These are phyloP conservation scores for Griposia aprilina DNA, from an alignment of 2,888 invertebrate genomes.

Conservation along the genomic window DNA sequence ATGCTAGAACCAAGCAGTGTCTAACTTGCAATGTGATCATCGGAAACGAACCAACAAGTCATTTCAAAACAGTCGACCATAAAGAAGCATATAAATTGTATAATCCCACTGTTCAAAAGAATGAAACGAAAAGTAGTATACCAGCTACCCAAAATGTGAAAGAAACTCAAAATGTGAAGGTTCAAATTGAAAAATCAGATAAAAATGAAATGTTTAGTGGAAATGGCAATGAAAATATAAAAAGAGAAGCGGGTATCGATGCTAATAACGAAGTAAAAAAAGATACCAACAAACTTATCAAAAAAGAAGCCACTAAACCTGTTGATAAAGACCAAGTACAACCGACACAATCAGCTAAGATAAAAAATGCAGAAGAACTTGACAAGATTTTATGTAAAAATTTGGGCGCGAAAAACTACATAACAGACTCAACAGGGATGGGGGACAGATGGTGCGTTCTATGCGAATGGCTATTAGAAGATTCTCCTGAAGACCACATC, in stretches of 20 bases:
- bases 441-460: conserved; percentile 26
- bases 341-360: neutral
- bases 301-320: conserved; percentile 8
- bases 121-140: neutral
- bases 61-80: conserved; percentile 25
- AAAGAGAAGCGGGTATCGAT: conserved; percentile 2
- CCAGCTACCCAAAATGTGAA: neutral
- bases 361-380: conserved; percentile 23
- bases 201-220: neutral
- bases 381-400: conserved; percentile 53
- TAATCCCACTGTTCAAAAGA: neutral
- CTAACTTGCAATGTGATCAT: conserved; percentile 53
- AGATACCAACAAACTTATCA: neutral
- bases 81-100: conserved; percentile 11
- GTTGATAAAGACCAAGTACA: conserved; percentile 24
- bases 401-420: conserved; percentile 33
- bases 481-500: conserved; percentile 16
- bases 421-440: neutral
- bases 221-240: neutral
- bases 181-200: neutral
- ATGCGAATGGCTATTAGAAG: conserved; percentile 29
- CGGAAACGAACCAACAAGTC: conserved; percentile 1
- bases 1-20: conserved; percentile 43
- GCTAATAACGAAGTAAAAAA: conserved; percentile 1
- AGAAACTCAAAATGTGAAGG: neutral